Percentiles rank a stretch among this genome's conserved stretches.
phyloP scores from a whole-genome alignment of 2,113 vertebrate genomes.

The Callionymus lyra region DNA sequence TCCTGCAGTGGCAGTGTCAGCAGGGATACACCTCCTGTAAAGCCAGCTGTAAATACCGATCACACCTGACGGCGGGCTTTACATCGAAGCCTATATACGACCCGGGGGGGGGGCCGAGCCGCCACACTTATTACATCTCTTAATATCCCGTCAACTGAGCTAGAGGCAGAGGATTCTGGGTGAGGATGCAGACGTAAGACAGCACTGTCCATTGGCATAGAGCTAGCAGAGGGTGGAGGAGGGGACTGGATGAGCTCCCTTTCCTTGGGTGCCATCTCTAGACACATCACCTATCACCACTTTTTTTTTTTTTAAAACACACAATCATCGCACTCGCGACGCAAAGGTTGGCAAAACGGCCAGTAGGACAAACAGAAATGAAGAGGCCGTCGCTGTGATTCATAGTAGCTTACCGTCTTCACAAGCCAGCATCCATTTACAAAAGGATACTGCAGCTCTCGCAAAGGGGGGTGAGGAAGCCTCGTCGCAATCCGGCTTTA shows the following conservation, averaged over 20 bases:
- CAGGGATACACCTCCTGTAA: slow-evolving; percentile 23
- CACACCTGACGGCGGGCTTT: slow-evolving; percentile 37
- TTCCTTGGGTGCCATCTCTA: slow-evolving; percentile 52
- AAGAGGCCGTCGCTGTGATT: slow-evolving; percentile 9
- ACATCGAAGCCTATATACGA: slow-evolving; percentile 21
- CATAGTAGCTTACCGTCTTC: slow-evolving; percentile 63
- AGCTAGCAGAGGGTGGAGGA: slow-evolving; percentile 60
- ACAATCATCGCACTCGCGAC: slow-evolving; percentile 16
- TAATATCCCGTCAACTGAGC: slow-evolving; percentile 14
- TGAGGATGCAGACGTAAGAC: slow-evolving; percentile 47
- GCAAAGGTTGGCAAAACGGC: slow-evolving; percentile 14
- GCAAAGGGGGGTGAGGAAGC: slow-evolving; percentile 49
- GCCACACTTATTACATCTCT: too few relatives aligned
- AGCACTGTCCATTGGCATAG: slow-evolving; percentile 48
- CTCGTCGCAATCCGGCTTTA: slow-evolving; percentile 60
- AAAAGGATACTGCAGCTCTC: slow-evolving; percentile 65
- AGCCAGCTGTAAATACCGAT: slow-evolving; percentile 33
- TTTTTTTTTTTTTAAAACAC: slow-evolving; percentile 1
- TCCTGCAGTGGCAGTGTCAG: slow-evolving; percentile 20
- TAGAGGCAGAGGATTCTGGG: slow-evolving; percentile 31
- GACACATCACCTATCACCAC: slow-evolving; percentile 44
- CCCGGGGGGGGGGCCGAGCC: too few relatives aligned
- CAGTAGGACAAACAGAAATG: slow-evolving; percentile 3
- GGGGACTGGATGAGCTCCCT: slow-evolving; percentile 53
- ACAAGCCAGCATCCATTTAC: slow-evolving; percentile 62